Conservation (phyloP, 2,113 vertebrate species). For the Fulica atra region DNA sequence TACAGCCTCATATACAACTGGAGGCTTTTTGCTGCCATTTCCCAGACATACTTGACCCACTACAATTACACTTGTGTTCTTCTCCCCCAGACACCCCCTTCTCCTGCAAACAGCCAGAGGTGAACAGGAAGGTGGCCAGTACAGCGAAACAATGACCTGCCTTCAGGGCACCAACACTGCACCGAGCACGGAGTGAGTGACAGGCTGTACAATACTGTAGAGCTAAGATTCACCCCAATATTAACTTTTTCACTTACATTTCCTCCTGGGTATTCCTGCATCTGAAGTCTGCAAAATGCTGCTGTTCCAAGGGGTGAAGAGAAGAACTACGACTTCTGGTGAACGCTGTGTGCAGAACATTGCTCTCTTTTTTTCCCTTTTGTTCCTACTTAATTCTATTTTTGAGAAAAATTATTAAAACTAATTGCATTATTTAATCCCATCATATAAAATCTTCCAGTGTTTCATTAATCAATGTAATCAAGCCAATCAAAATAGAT, state of each 20-base stretch:
- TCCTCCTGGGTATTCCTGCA: background rate
- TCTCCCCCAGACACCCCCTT: background rate
- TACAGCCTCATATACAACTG: rapidly evolving
- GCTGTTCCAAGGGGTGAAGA: background rate
- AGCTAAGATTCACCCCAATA: background rate
- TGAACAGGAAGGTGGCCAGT: background rate
- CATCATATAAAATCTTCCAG: slow-evolving; percentile 73
- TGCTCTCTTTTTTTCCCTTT: slow-evolving; percentile 38
- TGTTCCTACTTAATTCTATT: slow-evolving; percentile 65
- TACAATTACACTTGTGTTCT: rapidly evolving
- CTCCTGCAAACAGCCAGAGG: background rate
- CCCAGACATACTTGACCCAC: background rate
- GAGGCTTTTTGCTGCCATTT: background rate
- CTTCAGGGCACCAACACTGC: background rate
- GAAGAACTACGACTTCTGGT: background rate
- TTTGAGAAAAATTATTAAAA: slow-evolving; percentile 72
- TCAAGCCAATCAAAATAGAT: slow-evolving; percentile 76
- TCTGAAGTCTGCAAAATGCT: background rate
- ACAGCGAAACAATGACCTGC: background rate
- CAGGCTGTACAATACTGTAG: background rate
- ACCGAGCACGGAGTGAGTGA: background rate
- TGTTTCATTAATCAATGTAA: slow-evolving; percentile 75
- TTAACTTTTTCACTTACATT: background rate
- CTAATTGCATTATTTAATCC: slow-evolving; percentile 75
- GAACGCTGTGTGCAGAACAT: background rate